Conservation (phyloP, 2,113 vertebrate species). For the Stercorarius parasiticus region DNA sequence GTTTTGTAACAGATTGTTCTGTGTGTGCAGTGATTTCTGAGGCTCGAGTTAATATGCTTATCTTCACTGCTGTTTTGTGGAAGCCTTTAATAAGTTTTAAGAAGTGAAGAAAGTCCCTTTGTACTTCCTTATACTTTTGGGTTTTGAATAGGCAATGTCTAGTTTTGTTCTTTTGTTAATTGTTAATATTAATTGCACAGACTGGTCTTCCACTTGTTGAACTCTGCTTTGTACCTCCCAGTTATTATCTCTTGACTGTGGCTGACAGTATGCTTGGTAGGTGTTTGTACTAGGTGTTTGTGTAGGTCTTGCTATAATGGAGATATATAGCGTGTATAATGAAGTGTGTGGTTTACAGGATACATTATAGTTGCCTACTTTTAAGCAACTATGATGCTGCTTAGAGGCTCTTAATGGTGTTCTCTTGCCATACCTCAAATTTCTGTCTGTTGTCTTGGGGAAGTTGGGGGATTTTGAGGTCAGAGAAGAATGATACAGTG, state of each 20-base stretch:
- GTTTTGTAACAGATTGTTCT: neutral
- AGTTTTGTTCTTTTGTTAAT: neutral
- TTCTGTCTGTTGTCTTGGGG: neutral
- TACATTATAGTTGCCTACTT: neutral
- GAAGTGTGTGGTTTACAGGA: neutral
- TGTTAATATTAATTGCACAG: neutral
- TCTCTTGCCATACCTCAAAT: neutral
- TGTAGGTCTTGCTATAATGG: neutral
- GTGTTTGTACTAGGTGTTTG: neutral
- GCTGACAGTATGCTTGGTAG: neutral
- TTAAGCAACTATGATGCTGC: neutral
- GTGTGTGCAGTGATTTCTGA: neutral
- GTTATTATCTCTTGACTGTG: neutral
- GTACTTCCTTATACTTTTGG: neutral
- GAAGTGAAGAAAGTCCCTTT: constrained; percentile 45
- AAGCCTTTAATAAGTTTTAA: constrained; percentile 32
- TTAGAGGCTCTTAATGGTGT: neutral
- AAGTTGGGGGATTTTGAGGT: neutral
- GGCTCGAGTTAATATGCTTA: neutral
- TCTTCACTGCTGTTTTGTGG: neutral
- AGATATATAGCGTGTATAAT: neutral
- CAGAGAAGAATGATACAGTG: neutral
- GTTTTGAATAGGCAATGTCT: neutral
- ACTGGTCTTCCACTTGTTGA: neutral
- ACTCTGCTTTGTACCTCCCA: neutral